Conservation (phyloP, 2,888 invertebrate genomes). For the Saturnia japonica region DNA sequence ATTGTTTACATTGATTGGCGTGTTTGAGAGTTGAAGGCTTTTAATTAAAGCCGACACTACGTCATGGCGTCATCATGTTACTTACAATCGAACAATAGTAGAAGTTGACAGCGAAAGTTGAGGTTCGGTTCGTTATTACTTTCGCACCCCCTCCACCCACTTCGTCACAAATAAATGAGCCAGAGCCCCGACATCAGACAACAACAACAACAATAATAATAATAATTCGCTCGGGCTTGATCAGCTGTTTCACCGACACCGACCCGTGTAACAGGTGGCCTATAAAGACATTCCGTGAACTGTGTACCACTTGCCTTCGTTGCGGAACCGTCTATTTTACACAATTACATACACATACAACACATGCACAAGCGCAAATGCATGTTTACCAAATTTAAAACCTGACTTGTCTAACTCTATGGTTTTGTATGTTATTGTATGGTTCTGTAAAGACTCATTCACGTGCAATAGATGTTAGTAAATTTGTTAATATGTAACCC, state of each 20-base stretch:
- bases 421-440: background rate
- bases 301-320: constrained; percentile 78
- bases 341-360: constrained; percentile 61
- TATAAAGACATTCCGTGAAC: constrained; percentile 82
- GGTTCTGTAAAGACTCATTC: background rate
- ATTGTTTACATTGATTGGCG: constrained; percentile 3
- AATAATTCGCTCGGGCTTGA: constrained; percentile 77
- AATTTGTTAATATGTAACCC: background rate
- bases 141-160: constrained; percentile 53
- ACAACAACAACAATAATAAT: constrained; percentile 58
- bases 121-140: constrained; percentile 42
- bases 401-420: background rate
- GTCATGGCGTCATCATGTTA: constrained; percentile 39
- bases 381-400: background rate
- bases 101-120: constrained; percentile 62
- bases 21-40: constrained; percentile 22
- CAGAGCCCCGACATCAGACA: constrained; percentile 69
- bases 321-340: constrained; percentile 73
- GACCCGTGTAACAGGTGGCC: constrained; percentile 82
- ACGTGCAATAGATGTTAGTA: background rate
- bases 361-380: background rate
- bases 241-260: constrained; percentile 80
- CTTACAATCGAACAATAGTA: constrained; percentile 55
- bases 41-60: constrained; percentile 37
- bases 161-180: constrained; percentile 76